Conservation (phyloP, 53 echinoderm and acorn worm species). For the Paracentrotus lividus region DNA sequence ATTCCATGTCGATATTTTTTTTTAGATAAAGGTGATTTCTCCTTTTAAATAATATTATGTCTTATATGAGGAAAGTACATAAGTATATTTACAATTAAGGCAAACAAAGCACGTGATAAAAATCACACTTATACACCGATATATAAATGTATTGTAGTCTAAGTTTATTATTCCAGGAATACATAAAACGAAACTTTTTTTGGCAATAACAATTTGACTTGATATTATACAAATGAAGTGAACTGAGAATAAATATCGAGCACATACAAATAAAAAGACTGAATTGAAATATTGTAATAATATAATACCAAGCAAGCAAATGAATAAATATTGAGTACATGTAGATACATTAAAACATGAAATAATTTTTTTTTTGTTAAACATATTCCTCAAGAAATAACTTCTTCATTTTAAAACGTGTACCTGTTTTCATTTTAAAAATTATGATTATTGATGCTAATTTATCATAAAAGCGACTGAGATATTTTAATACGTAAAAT, state of each 20-base stretch:
- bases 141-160: neutral
- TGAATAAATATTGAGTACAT: neutral
- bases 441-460: neutral
- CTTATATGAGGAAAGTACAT: too few species aligned
- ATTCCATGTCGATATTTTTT: too few species aligned
- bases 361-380: neutral
- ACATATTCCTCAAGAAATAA: neutral
- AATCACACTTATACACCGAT: neutral
- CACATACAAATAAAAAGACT: neutral
- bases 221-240: neutral
- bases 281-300: neutral
- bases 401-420: neutral
- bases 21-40: too few species aligned
- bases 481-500: too few species aligned
- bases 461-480: neutral
- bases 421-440: neutral
- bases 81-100: neutral
- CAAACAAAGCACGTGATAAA: neutral
- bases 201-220: neutral
- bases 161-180: constrained; percentile 8
- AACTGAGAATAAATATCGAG: constrained; percentile 33
- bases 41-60: too few species aligned
- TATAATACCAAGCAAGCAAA: neutral
- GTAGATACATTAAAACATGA: neutral
- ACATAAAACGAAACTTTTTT: neutral